Base-by-base conservation (phyloP, 1,140 invertebrate genomes). In the Aethina tumida region DNA sequence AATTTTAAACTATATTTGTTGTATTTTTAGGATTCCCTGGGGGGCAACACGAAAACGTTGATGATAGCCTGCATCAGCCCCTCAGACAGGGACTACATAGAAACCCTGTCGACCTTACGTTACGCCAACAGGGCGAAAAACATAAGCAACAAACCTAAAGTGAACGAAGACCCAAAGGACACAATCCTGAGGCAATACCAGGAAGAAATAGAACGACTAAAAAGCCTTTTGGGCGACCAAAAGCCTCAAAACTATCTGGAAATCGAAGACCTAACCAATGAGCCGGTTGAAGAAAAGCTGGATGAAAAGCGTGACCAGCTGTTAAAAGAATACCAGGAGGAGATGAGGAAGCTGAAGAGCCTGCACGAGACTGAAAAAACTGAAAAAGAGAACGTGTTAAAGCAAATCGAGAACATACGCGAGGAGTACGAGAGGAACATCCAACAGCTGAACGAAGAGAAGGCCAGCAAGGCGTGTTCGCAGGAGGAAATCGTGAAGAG, bases 81-180 rank as follows among this genome's bases (percentile, higher is more conserved):
- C 1, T 84, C 87, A 5, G 78, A 85, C 52, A 79, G 81, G 49
- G 93, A 95, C 57, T 90, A 83, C 43, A 88, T 95, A 45, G 92
- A 96, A 64, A 90, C 91, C 0, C 56, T 95, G 5, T 86, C 83
- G 8, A 96, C 91, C 0, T 60, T 96, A 4, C 69, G 87, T 37
- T 90, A 84, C 59, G 91, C 91, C 0, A 89, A 90, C 47, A 68
- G 92, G 46, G 92, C 91, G 4, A 91, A 95, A 61, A 93, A 91
- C 55, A 96, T 96, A 37, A 78, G 86, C 52, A 96, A 96, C 60
- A 88, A 90, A 52, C 91, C 91, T 0, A 79, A 76, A 53, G 81
- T 96, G 6, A 96, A 96, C 62, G 90, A 96, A 64, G 74, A 96
- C 63, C 91, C 91, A 0, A 96, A 96, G 63, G 91, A 96, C 54